Evolutionary conservation across 2,888 invertebrate species (phyloP), one percentile per base, ranked within the genome.

Genomic region (Drosophila vallismaia): DNA sequence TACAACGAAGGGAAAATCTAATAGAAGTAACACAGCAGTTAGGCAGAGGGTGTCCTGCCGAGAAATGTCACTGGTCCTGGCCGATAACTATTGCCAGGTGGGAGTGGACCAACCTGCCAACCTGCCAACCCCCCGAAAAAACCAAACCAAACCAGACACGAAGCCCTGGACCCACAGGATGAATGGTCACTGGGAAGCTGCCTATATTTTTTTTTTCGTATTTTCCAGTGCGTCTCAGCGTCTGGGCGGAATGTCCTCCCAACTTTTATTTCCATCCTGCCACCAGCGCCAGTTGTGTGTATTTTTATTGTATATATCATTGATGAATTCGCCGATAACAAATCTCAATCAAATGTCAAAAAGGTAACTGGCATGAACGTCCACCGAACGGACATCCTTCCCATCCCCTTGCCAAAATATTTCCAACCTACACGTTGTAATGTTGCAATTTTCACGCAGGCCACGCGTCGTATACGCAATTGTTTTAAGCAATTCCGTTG

Each of bases 331-430:
- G 89, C 88, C 87, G 89, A 90, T 90, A 90, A 90, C 91, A 91
- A 91, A 91, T 91, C 91, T 91, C 91, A 91, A 91, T 91, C 91
- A 91, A 91, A 91, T 90, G 91, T 91, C 91, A 91, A 89, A 91
- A 91, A 90, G 90, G 91, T 90, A 90, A 89, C 90, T 89, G 90
- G 88, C 84, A 84, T 79, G 28, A 60, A 62, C 50, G 49, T 29
- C 53, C 36, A 4, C 9, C 45, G 12, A 24, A 10, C 45, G 40
- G 5, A 12, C 28, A 40, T 4, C 31, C 10, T 2, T 0, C 28
- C 7, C 12, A 2, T 1, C 14, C 29, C 7, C 4, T 8, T 7
- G 8, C 29, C 40, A 14, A 42, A 45, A 19, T 45, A 58, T 29
- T 52, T 48, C 54, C 40, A 24, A 44, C 38, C 60, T 58, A 82